A percentile compares a stretch with the other conserved stretches of the same genome.
phyloP scores from a whole-genome alignment of 2,888 invertebrate genomes.

The Eupeodes luniger region DNA sequence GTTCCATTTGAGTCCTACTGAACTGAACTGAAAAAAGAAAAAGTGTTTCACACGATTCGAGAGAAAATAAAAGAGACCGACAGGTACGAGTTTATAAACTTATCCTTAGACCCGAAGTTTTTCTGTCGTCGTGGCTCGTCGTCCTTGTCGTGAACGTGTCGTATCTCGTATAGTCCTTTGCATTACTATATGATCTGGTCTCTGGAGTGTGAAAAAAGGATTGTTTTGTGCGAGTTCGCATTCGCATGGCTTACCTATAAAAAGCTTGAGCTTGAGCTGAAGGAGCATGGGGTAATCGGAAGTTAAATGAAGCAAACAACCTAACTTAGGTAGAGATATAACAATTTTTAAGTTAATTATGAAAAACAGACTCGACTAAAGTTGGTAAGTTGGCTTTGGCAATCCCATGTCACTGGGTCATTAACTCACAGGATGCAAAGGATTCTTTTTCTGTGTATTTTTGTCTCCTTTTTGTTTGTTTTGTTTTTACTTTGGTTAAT shows the following conservation, averaged over 20 bases:
- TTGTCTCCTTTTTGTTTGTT: background rate
- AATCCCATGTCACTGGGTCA: constrained; percentile 17
- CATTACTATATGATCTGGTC: background rate
- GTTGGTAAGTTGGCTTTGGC: background rate
- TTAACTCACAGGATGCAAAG: background rate
- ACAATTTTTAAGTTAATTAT: constrained; percentile 23
- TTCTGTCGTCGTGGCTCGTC: background rate
- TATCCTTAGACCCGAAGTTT: constrained; percentile 9
- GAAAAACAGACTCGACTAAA: constrained; percentile 3
- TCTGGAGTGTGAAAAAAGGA: constrained; percentile 2
- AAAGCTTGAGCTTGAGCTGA: background rate
- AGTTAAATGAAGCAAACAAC: constrained; percentile 21
- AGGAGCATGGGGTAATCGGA: constrained; percentile 9
- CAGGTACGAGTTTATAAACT: background rate
- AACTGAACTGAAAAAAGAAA: background rate
- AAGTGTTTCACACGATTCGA: background rate
- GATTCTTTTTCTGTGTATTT: background rate
- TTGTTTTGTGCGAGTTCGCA: constrained; percentile 8
- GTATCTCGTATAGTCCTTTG: too few species aligned
- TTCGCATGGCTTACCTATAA: too few species aligned
- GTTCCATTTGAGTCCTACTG: background rate
- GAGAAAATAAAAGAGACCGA: background rate
- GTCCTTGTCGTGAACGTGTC: too few species aligned
- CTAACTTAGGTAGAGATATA: background rate
- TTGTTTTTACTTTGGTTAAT: background rate